A percentile compares a stretch with the other conserved stretches of the same genome.
Evolutionary conservation across 2,113 vertebrate species (phyloP).

Genomic region (Macquaria ambigua): DNA sequence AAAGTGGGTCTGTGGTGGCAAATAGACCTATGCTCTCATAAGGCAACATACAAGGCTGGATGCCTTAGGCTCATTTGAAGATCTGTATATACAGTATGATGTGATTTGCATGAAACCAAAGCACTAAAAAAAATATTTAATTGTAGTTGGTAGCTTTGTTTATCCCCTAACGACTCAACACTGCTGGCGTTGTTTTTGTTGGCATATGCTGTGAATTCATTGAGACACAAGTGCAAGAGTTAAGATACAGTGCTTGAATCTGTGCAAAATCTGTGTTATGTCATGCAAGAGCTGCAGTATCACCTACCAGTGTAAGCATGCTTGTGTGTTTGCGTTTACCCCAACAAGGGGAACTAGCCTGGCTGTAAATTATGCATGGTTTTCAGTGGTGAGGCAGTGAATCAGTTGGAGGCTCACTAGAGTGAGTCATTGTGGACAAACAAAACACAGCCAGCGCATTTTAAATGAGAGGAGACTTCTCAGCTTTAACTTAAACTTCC

Average conservation of each 20-base stretch:
- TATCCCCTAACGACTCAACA: constrained; percentile 47
- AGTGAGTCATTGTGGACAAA: constrained; percentile 77
- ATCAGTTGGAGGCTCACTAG: constrained; percentile 54
- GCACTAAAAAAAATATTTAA: constrained; percentile 53
- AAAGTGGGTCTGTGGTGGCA: constrained; percentile 72
- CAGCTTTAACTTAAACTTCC: constrained; percentile 69
- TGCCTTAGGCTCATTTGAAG: constrained; percentile 52
- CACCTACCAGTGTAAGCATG: constrained; percentile 6
- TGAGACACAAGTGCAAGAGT: constrained; percentile 34
- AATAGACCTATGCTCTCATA: constrained; percentile 67
- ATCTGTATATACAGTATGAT: constrained; percentile 47
- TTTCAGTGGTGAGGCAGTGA: constrained; percentile 57
- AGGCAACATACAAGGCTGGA: constrained; percentile 44
- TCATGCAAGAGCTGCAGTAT: constrained; percentile 37
- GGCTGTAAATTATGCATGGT: constrained; percentile 72
- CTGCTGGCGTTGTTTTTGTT: constrained; percentile 55
- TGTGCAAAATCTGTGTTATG: constrained; percentile 46
- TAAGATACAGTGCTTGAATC: constrained; percentile 52
- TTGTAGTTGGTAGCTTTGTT: constrained; percentile 57
- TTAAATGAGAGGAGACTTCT: constrained; percentile 64
- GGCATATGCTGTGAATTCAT: constrained; percentile 42
- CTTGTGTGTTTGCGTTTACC: constrained; percentile 39
- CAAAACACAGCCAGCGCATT: constrained; percentile 68
- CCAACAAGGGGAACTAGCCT: constrained; percentile 39
- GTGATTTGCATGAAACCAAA: constrained; percentile 68